phyloP scores from a whole-genome alignment of 2,888 invertebrate genomes.

The Tupiocoris notatus region DNA sequence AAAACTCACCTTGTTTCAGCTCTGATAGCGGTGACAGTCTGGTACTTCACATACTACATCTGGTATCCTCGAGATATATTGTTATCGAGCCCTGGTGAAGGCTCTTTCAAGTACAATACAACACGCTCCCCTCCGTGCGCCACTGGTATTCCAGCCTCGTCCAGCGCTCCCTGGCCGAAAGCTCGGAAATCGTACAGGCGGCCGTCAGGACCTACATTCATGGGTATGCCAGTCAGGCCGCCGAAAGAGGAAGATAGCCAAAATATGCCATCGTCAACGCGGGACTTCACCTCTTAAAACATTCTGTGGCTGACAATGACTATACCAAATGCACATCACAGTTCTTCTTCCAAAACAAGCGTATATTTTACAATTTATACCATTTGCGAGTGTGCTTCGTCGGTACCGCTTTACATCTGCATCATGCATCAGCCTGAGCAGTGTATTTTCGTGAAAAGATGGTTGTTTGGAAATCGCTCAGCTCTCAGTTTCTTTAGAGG shows the following conservation, averaged over 20 bases:
- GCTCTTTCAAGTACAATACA: constrained; percentile 68
- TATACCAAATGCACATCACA: no score
- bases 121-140: neutral
- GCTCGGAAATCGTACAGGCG: constrained; percentile 5
- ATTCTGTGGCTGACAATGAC: no score
- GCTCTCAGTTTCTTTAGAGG: no score
- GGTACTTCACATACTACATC: constrained; percentile 85
- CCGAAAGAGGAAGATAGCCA: constrained; percentile 33
- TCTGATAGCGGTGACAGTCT: constrained; percentile 78
- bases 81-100: constrained; percentile 74
- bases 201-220: constrained; percentile 38
- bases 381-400: no score
- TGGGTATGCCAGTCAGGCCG: constrained; percentile 43
- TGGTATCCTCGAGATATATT: constrained; percentile 68
- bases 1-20: constrained; percentile 17
- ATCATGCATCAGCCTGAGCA: no score
- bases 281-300: no score
- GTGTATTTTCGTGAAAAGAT: no score
- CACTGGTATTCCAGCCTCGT: neutral
- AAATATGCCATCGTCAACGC: no score
- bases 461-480: no score
- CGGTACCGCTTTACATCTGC: no score
- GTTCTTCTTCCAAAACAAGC: no score
- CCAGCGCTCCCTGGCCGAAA: constrained; percentile 17
- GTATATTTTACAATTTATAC: no score